Evolutionary conservation across 2,888 invertebrate species (phyloP).

Genomic region (Tachina fera): DNA sequence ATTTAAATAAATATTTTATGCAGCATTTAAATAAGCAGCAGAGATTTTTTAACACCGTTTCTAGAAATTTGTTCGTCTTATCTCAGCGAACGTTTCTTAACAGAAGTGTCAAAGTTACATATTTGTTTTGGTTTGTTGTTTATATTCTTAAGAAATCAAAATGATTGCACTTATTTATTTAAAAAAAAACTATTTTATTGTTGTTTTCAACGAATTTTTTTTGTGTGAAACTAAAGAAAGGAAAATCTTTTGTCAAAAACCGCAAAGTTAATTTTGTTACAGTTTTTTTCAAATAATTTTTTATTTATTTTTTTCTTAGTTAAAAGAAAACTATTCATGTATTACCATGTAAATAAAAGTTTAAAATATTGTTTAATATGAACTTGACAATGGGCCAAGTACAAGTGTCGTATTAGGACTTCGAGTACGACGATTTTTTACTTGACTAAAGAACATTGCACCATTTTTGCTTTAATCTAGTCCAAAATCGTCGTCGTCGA

Average conservation of each 20-base stretch:
- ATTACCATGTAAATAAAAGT: conserved; percentile 41
- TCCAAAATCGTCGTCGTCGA: no score
- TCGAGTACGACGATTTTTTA: no score
- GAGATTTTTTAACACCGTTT: conserved; percentile 57
- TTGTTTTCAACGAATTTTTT: conserved; percentile 22
- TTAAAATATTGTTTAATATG: conserved; percentile 46
- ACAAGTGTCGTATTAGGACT: no score
- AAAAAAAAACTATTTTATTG: conserved; percentile 50
- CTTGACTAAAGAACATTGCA: no score
- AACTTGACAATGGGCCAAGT: no score
- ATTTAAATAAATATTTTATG: conserved; percentile 42
- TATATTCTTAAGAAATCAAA: conserved; percentile 33
- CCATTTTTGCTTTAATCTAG: no score
- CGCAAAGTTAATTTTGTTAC: conserved; percentile 52
- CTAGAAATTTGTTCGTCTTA: not conserved
- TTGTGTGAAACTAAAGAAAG: not conserved
- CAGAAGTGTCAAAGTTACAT: conserved; percentile 67
- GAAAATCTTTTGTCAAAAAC: conserved; percentile 9
- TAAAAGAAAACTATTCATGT: conserved; percentile 40
- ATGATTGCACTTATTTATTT: not conserved
- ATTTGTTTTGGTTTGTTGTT: conserved; percentile 55
- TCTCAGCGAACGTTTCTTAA: not conserved
- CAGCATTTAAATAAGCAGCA: conserved; percentile 55
- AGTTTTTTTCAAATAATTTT: not conserved
- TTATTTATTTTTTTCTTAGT: not conserved